Evolutionary conservation across 2,113 vertebrate genomes (phyloP).

Genomic region (Zeus faber): DNA sequence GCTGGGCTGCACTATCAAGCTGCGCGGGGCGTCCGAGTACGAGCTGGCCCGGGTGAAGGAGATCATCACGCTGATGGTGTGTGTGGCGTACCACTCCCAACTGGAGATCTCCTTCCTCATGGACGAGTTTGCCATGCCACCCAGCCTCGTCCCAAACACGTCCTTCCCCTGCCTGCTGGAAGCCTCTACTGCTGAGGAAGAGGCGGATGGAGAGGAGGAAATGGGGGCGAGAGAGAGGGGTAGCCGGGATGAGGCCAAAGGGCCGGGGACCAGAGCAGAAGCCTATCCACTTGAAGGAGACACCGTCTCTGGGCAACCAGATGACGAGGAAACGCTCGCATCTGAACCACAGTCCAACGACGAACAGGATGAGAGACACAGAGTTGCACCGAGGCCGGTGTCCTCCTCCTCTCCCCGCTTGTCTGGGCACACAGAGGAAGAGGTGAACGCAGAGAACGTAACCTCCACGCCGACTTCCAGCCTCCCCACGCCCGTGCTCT

Average conservation of each 20-base stretch:
- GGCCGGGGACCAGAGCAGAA: conserved; percentile 45
- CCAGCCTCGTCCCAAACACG: conserved; percentile 79
- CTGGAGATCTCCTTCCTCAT: conserved; percentile 99
- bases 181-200: conserved; percentile 44
- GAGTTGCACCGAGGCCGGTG: conserved; percentile 11
- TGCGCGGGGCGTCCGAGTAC: conserved; percentile 90
- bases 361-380: conserved; percentile 34
- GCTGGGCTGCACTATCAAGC: conserved; percentile 93
- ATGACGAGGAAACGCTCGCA: conserved; percentile 61
- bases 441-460: conserved; percentile 9
- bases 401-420: conserved; percentile 1
- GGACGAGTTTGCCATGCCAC: conserved; percentile 99
- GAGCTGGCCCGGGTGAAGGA: conserved; percentile 95
- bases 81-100: conserved; percentile 96
- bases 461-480: conserved; percentile 56
- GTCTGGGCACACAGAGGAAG: conserved; percentile 24
- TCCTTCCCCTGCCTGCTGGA: conserved; percentile 89
- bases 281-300: conserved; percentile 60
- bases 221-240: conserved; percentile 21
- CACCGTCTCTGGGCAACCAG: conserved; percentile 46
- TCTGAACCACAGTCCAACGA: conserved; percentile 55
- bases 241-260: conserved; percentile 27
- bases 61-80: conserved; percentile 94
- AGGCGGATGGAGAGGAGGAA: conserved; percentile 31
- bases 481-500: conserved; percentile 15